Evolutionary conservation across 2,888 invertebrate genomes (phyloP).

Genomic region (Geotrupes spiniger): DNA sequence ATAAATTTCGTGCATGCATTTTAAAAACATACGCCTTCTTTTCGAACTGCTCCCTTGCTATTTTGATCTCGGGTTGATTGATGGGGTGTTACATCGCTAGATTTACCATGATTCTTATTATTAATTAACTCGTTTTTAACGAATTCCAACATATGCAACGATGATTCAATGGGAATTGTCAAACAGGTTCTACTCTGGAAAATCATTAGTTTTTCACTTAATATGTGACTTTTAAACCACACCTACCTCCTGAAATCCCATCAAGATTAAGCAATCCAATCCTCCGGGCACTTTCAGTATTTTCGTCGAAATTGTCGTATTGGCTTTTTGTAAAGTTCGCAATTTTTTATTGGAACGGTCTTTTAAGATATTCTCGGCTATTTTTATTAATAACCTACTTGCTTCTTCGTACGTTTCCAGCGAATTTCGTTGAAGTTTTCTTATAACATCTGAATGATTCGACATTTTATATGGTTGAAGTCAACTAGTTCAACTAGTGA

Average conservation of each 20-base stretch:
- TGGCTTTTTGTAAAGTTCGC: conserved; percentile 14
- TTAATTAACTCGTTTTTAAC: conserved; percentile 19
- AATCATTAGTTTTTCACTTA: not conserved
- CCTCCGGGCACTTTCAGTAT: conserved; percentile 14
- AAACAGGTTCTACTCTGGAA: conserved; percentile 13
- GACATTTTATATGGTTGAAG: conserved; percentile 6
- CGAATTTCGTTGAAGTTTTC: conserved; percentile 12
- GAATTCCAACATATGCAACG: conserved; percentile 16
- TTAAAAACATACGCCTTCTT: no score
- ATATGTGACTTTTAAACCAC: no score
- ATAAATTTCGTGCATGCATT: no score
- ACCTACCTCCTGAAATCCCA: conserved; percentile 17
- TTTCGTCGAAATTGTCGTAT: conserved; percentile 10
- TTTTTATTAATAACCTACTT: conserved; percentile 11
- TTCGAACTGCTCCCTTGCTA: no score
- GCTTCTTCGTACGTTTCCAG: conserved; percentile 15
- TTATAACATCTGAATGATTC: conserved; percentile 4
- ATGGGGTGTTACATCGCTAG: no score
- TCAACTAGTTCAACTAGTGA: no score
- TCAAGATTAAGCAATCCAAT: conserved; percentile 11
- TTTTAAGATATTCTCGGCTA: conserved; percentile 14
- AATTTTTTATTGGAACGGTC: conserved; percentile 12
- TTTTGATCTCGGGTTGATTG: no score
- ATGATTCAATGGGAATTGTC: conserved; percentile 14
- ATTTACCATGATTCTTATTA: not conserved